Percentiles rank a stretch among this genome's conserved stretches.
phyloP scores from a whole-genome alignment of 1,140 invertebrate genomes.

The Drosophila varians region DNA sequence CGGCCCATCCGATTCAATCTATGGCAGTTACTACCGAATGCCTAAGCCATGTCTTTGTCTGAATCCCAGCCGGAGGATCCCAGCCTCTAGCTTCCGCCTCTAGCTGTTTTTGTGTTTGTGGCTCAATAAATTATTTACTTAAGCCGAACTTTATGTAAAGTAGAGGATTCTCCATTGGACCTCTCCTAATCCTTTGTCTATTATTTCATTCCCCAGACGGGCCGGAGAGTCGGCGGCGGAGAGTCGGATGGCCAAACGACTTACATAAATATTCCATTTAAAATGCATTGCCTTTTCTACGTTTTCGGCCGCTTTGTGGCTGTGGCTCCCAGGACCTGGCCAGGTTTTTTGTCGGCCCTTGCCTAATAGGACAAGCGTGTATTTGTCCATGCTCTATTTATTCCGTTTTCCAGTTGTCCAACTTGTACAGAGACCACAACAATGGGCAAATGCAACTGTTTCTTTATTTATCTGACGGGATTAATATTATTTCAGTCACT shows the following conservation, averaged over 20 bases:
- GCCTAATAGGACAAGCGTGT: slow-evolving; percentile 35
- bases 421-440: slow-evolving; percentile 21
- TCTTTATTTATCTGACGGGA: slow-evolving; percentile 57
- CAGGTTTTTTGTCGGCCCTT: slow-evolving; percentile 15
- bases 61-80: neutral
- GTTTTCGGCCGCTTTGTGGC: slow-evolving; percentile 20
- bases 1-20: slow-evolving; percentile 24
- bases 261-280: slow-evolving; percentile 80
- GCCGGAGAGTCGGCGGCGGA: neutral
- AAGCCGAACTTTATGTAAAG: slow-evolving; percentile 78
- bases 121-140: slow-evolving; percentile 79
- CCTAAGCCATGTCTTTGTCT: slow-evolving; percentile 24
- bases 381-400: slow-evolving; percentile 62
- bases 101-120: slow-evolving; percentile 22
- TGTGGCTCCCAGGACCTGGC: slow-evolving; percentile 39
- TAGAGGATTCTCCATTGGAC: slow-evolving; percentile 55
- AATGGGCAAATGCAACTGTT: slow-evolving; percentile 33
- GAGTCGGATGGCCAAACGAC: slow-evolving; percentile 18
- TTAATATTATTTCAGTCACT: slow-evolving; percentile 33
- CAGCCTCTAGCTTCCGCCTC: neutral
- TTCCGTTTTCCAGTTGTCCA: slow-evolving; percentile 41
- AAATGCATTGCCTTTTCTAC: slow-evolving; percentile 60
- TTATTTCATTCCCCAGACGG: slow-evolving; percentile 65
- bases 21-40: slow-evolving; percentile 15
- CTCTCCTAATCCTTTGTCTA: slow-evolving; percentile 75